Conservation (phyloP, 2,797 vertebrate genomes). For the Zenarchopterus dispar region DNA sequence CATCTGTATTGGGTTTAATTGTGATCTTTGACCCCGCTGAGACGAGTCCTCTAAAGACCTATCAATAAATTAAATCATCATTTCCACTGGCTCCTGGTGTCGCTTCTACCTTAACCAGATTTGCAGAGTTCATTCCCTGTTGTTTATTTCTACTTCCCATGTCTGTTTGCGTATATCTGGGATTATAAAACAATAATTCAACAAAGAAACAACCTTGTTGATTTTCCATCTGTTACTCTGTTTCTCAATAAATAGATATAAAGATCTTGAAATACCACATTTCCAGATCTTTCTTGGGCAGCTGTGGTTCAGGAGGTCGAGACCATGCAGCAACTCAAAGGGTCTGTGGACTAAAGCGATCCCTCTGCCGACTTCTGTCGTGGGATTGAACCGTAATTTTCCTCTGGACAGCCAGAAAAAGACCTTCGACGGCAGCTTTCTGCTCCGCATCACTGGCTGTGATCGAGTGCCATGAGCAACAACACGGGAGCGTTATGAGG, state of each 20-base stretch:
- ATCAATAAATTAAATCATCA: no score
- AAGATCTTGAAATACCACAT: no score
- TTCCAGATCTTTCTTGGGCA: no score
- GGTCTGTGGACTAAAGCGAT: neutral
- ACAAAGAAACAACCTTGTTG: neutral
- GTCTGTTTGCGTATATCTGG: conserved; percentile 25
- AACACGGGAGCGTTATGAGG: neutral
- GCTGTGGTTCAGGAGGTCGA: no score
- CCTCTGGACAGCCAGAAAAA: neutral
- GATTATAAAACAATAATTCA: conserved; percentile 2
- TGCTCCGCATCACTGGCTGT: neutral
- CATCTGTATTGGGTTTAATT: conserved; percentile 30
- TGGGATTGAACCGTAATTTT: neutral
- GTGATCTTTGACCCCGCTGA: conserved; percentile 25
- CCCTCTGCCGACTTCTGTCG: neutral
- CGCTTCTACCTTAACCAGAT: neutral
- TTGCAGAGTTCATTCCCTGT: conserved; percentile 9
- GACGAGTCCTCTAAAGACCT: neutral
- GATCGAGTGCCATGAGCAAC: no score
- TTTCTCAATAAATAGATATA: no score
- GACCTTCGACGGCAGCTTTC: neutral
- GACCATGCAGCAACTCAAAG: neutral
- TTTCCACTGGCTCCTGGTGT: neutral
- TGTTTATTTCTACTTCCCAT: conserved; percentile 36
- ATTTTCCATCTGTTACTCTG: no score